phyloP scores from a whole-genome alignment of 2,113 vertebrate genomes.

The Odontophorus gujanensis region DNA sequence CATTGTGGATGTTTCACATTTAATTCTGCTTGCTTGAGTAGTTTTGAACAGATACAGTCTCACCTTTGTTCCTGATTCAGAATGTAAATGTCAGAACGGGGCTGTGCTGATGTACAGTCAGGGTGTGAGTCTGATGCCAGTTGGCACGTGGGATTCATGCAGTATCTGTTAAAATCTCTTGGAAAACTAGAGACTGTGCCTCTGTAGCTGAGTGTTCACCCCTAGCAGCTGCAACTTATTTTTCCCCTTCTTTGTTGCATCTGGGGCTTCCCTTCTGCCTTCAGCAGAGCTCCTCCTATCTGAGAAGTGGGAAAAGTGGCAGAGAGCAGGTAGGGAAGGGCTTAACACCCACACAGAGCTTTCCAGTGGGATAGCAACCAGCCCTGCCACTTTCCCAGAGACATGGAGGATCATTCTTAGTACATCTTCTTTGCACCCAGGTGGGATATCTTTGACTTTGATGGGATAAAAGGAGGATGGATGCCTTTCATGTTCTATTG shows the following conservation, averaged over 20 bases:
- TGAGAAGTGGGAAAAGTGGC: neutral
- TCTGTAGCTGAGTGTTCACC: neutral
- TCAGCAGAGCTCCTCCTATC: neutral
- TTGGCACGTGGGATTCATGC: fast-evolving
- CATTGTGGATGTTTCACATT: neutral
- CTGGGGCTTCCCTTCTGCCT: neutral
- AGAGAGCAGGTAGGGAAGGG: neutral
- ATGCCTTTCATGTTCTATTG: neutral
- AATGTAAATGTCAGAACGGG: neutral
- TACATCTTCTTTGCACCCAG: fast-evolving
- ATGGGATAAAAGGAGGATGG: neutral
- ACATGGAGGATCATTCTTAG: neutral
- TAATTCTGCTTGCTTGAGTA: neutral
- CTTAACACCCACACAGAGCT: neutral
- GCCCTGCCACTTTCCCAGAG: neutral
- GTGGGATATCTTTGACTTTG: neutral
- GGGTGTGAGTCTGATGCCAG: neutral
- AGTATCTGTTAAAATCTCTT: neutral
- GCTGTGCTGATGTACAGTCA: fast-evolving
- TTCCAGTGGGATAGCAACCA: neutral
- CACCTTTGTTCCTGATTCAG: neutral
- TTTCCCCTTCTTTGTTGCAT: neutral
- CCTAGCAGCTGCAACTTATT: neutral
- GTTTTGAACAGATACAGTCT: neutral
- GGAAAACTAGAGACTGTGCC: neutral